phyloP scores from a whole-genome alignment of 2,888 invertebrate genomes.

The Glyphotaelius pellucidus region DNA sequence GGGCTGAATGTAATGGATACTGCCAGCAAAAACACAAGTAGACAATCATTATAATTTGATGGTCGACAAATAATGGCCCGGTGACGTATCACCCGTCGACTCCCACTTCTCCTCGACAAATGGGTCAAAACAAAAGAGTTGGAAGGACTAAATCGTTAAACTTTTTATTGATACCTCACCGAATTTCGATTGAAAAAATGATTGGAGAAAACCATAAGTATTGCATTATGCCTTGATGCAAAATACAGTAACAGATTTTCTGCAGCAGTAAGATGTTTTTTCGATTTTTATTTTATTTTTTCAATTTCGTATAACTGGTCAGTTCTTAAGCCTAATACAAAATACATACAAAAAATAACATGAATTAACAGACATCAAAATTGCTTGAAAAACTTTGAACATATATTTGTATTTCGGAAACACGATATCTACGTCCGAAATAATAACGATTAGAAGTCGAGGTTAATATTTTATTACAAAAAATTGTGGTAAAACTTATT shows the following conservation, averaged over 20 bases:
- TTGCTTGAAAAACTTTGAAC: too few species aligned
- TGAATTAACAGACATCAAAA: too few species aligned
- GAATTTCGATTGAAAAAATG: background rate
- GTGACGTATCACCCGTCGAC: background rate
- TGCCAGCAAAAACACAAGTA: conserved; percentile 33
- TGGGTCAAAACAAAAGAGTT: background rate
- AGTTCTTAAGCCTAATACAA: too few species aligned
- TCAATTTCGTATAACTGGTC: too few species aligned
- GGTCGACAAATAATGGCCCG: conserved; percentile 39
- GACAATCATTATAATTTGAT: conserved; percentile 51
- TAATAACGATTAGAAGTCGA: too few species aligned
- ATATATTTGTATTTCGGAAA: too few species aligned
- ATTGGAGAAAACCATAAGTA: background rate
- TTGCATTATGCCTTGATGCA: background rate
- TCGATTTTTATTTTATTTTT: too few species aligned
- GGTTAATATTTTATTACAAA: too few species aligned
- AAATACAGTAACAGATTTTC: background rate
- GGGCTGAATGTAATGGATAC: conserved; percentile 38
- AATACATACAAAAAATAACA: too few species aligned
- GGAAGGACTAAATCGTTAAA: background rate
- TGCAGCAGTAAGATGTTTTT: background rate
- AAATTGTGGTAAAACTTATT: too few species aligned
- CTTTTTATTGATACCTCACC: background rate
- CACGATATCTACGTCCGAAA: too few species aligned
- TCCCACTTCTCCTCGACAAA: background rate